A percentile compares a stretch with the other conserved stretches of the same genome.
Evolutionary conservation across 2,113 vertebrate genomes (phyloP).

Genomic region (Salvelinus sp.): DNA sequence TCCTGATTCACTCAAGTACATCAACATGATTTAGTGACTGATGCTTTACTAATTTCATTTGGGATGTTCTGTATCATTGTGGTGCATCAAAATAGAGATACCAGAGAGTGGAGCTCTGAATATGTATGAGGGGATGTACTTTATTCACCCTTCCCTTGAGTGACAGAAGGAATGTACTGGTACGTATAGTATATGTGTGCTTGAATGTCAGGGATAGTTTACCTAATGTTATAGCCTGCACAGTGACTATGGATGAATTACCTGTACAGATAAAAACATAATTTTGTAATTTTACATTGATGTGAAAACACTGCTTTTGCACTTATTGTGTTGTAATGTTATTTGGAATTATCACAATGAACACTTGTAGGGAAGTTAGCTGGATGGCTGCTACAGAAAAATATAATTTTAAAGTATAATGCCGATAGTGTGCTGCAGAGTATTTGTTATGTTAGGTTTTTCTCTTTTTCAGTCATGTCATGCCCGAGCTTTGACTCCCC

Average conservation of each 20-base stretch:
- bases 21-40: constrained; percentile 58
- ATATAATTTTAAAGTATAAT: neutral
- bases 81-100: constrained; percentile 32
- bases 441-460: neutral
- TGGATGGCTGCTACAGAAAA: neutral
- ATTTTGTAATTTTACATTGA: too few species aligned
- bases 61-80: constrained; percentile 33
- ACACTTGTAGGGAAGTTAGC: too few species aligned
- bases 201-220: too few species aligned
- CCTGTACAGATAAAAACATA: too few species aligned
- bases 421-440: neutral
- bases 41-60: constrained; percentile 32
- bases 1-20: constrained; percentile 48
- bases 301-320: too few species aligned
- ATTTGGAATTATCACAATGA: too few species aligned
- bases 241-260: too few species aligned
- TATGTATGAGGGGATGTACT: constrained; percentile 1
- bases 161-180: too few species aligned
- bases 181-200: neutral
- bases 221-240: too few species aligned
- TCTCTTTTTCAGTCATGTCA: neutral
- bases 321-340: too few species aligned
- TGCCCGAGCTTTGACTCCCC: too few species aligned
- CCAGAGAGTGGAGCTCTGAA: constrained; percentile 20
- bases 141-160: too few species aligned